Percentiles rank a stretch among this genome's conserved stretches.
Evolutionary conservation across 2,797 vertebrate species (phyloP).

Genomic region (Bradypus variegatus): DNA sequence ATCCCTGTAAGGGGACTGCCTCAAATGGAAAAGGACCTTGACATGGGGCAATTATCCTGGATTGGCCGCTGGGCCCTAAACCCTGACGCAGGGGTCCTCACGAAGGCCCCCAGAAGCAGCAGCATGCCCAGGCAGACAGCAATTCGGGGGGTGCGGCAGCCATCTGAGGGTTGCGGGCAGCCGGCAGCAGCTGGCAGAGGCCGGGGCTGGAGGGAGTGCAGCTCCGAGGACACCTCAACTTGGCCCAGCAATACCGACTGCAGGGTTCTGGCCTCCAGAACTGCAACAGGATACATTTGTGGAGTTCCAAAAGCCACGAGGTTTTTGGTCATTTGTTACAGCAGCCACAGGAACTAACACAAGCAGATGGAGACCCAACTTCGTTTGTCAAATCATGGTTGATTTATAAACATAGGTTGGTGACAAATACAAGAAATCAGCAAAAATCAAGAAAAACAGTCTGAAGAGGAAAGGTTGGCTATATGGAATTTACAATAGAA

Average conservation of each 20-base stretch:
- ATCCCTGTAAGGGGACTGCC: background rate
- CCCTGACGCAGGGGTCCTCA: background rate
- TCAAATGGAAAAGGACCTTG: background rate
- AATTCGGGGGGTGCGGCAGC: background rate
- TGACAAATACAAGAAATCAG: background rate
- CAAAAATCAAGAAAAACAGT: background rate
- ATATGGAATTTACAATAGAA: conserved; percentile 4
- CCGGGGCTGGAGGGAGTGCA: background rate
- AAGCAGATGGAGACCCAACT: background rate
- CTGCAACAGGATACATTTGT: background rate
- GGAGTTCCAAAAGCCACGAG: background rate
- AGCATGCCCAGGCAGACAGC: background rate
- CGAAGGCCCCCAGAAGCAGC: background rate
- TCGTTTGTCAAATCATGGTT: background rate
- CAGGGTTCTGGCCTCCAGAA: background rate
- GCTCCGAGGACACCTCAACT: background rate
- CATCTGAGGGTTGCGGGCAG: background rate
- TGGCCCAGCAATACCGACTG: background rate
- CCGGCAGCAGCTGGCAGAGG: background rate
- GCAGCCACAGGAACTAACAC: background rate
- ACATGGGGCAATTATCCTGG: background rate
- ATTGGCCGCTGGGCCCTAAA: background rate
- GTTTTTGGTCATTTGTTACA: background rate
- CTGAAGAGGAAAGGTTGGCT: background rate
- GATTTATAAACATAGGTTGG: background rate